These are phyloP conservation scores for Rhynchopsitta pachyrhyncha DNA, from an alignment of 2,113 vertebrate species.

Conservation along the genomic window DNA sequence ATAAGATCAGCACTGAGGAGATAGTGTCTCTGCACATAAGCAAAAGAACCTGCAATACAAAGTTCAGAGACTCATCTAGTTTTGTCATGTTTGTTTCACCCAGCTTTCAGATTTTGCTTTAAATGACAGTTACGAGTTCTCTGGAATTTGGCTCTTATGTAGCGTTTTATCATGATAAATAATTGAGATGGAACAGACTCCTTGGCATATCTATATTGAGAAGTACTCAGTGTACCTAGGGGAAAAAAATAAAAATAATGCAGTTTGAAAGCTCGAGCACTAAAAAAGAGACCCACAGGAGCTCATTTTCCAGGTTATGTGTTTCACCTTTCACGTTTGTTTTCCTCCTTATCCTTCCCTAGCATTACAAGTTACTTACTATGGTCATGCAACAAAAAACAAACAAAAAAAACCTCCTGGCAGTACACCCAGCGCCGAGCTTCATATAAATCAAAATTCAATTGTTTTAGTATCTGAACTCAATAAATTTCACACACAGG, in stretches of 20 bases:
- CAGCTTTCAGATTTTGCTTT: not conserved
- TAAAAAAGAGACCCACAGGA: not conserved
- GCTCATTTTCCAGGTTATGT: not conserved
- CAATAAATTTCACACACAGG: not conserved
- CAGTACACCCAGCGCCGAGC: not conserved
- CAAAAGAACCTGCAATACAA: not conserved
- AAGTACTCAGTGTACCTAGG: not conserved
- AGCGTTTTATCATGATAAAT: not conserved
- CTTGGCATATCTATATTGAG: not conserved
- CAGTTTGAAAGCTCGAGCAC: not conserved
- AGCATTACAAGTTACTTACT: not conserved
- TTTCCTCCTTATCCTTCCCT: not conserved
- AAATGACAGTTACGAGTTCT: not conserved
- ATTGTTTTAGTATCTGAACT: slow-evolving; percentile 19
- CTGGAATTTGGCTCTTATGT: not conserved
- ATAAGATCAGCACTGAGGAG: not conserved
- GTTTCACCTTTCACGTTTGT: not conserved
- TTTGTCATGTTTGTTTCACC: not conserved
- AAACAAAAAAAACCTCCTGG: not conserved
- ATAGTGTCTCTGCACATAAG: not conserved
- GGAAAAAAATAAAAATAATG: not conserved
- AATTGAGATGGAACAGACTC: not conserved
- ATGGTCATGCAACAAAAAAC: not conserved
- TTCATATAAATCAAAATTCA: slow-evolving; percentile 17
- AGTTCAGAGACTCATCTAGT: not conserved